Base-by-base conservation (phyloP, 2,113 vertebrate genomes). In the Hiodon alosoides region DNA sequence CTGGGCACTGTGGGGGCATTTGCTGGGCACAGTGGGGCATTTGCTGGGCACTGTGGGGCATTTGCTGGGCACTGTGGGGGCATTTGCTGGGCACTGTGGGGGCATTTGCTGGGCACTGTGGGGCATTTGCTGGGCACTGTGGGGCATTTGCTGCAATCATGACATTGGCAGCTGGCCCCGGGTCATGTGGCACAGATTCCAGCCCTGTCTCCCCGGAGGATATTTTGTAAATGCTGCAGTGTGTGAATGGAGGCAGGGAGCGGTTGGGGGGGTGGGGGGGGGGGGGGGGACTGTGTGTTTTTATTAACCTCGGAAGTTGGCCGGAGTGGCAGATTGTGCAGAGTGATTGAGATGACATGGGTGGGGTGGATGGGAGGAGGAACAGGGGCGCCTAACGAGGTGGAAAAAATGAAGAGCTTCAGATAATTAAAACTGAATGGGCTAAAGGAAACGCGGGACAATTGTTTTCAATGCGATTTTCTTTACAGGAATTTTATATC, bases 141-240 rank as follows among this genome's bases (percentile, higher is more conserved):
- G 17, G 57, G 74, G 48, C 60, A 58, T 80, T 71, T 76, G 81
- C 81, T 86, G 76, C 79, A 86, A 76, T 84, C 81, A 87, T 87
- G 82, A 82, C 81, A 85, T 83, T 74, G 79, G 81, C 80, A 86
- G 84, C 79, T 87, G 86, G 85, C 85, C 80, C 78, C 73, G 75
- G 81, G 79, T 80, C 76, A 66, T 82, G 75, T 77, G 75, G 53
- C 77, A 71, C 55, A 48, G 59, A 50, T 73, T 80, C 67, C 70
- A 14, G 48, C 66, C 47, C 6, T 70, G n/a, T 46, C 53, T 67
- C 7, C 73, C 73, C 31, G 4, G 10, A 55, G 72, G 16, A 52
- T 31, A 10, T 14, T 66, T 65, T 8, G 11, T 54, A 60, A 69
- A 52, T 14, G 13, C 47, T 52, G 46, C 13, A 48, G 55, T 69